Percentiles rank a stretch among this genome's conserved stretches.
Evolutionary conservation across 2,888 invertebrate genomes (phyloP).

Genomic region (Stegophylla sp.): DNA sequence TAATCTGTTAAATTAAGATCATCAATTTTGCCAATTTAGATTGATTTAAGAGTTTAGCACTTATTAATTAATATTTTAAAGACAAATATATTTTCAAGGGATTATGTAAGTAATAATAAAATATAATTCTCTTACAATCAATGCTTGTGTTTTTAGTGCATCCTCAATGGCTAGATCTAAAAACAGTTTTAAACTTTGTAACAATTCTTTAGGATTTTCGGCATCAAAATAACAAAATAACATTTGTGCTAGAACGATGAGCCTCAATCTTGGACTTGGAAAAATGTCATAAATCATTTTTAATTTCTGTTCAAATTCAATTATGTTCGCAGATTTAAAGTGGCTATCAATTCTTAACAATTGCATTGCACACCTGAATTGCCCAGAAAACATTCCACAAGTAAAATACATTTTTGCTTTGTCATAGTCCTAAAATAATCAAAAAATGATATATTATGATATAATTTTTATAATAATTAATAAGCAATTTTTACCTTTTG

Average conservation of each 20-base stretch:
- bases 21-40: no score
- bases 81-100: no score
- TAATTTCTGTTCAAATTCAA: background rate
- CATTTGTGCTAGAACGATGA: slow-evolving; percentile 12
- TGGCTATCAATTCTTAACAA: slow-evolving; percentile 6
- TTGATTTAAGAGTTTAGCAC: no score
- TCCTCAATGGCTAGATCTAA: slow-evolving; percentile 27
- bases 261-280: background rate
- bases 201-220: slow-evolving; percentile 21
- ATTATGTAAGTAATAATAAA: no score
- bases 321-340: background rate
- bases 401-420: slow-evolving; percentile 20
- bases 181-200: slow-evolving; percentile 4
- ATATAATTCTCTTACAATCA: slow-evolving; percentile 36
- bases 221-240: background rate
- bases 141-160: background rate
- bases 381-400: background rate
- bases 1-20: no score
- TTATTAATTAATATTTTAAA: no score
- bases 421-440: slow-evolving; percentile 22
- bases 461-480: no score
- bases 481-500: background rate
- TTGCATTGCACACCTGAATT: background rate
- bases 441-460: background rate
- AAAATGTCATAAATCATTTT: slow-evolving; percentile 15